These are phyloP conservation scores for Psix sp. DNA, from an alignment of 1,140 invertebrate genomes.

Conservation along the genomic window DNA sequence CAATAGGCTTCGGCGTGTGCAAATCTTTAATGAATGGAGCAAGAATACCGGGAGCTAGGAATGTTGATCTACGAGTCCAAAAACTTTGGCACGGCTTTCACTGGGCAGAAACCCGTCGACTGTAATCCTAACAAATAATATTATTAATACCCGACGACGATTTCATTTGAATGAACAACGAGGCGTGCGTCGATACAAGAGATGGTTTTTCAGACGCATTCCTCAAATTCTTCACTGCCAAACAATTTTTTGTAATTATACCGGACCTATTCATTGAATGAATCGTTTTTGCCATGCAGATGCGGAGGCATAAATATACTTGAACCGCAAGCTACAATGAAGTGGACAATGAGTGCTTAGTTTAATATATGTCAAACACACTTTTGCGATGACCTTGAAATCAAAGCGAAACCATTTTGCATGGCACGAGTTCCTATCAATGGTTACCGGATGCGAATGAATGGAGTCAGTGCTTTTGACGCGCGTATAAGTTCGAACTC, in stretches of 20 bases:
- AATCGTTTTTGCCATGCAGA: constrained; percentile 10
- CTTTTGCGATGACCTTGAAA: constrained; percentile 58
- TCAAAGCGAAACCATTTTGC: constrained; percentile 60
- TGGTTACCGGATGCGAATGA: constrained; percentile 67
- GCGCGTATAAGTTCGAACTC: constrained; percentile 43
- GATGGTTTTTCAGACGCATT: constrained; percentile 7
- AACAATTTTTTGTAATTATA: constrained; percentile 11
- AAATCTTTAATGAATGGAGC: constrained; percentile 39
- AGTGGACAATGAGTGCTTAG: constrained; percentile 25
- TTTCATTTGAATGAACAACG: constrained; percentile 42
- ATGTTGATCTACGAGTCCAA: constrained; percentile 68
- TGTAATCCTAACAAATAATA: constrained; percentile 62
- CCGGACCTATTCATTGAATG: constrained; percentile 6
- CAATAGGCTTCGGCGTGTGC: constrained; percentile 8
- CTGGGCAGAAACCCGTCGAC: constrained; percentile 20
- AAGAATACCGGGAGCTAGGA: constrained; percentile 62
- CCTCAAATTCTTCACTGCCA: constrained; percentile 11
- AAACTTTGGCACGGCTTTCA: constrained; percentile 38
- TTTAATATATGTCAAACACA: constrained; percentile 37
- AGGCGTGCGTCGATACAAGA: constrained; percentile 20
- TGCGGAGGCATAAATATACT: constrained; percentile 27
- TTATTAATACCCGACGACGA: constrained; percentile 57
- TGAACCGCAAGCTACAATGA: constrained; percentile 10
- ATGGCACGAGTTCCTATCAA: constrained; percentile 61
- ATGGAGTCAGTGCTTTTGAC: constrained; percentile 65